A percentile compares a stretch with the other conserved stretches of the same genome.
Conservation (phyloP, 2,888 invertebrate species). For the Cataglyphis cursor region DNA sequence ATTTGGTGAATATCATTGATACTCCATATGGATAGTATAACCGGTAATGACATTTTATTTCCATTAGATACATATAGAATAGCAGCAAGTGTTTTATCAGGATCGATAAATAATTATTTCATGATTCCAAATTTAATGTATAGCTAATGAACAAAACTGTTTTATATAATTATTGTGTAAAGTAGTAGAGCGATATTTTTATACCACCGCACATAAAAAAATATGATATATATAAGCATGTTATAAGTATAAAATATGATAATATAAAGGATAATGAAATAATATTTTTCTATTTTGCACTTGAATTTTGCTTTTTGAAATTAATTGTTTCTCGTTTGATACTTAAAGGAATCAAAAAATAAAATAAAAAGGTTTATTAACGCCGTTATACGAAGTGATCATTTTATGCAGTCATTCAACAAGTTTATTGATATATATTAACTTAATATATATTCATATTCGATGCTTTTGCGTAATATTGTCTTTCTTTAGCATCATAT, state of each 20-base stretch:
- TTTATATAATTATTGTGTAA: slow-evolving; percentile 31
- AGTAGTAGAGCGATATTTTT: slow-evolving; percentile 23
- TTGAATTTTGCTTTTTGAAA: slow-evolving; percentile 21
- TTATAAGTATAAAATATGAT: slow-evolving; percentile 16
- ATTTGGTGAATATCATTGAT: slow-evolving; percentile 17
- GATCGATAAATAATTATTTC: slow-evolving; percentile 56
- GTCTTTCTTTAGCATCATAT: slow-evolving; percentile 57
- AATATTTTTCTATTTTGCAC: not conserved
- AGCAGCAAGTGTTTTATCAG: slow-evolving; percentile 47
- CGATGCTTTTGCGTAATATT: slow-evolving; percentile 79
- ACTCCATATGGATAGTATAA: slow-evolving; percentile 65
- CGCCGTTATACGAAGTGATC: slow-evolving; percentile 2
- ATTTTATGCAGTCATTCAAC: slow-evolving; percentile 44
- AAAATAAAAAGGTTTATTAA: slow-evolving; percentile 25
- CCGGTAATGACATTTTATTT: slow-evolving; percentile 57
- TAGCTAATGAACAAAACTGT: slow-evolving; percentile 53
- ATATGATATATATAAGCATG: not conserved
- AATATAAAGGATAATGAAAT: slow-evolving; percentile 12
- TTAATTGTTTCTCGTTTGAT: not conserved
- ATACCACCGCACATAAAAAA: slow-evolving; percentile 4
- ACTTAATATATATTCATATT: slow-evolving; percentile 77
- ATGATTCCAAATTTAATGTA: slow-evolving; percentile 49
- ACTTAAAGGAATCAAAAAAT: slow-evolving; percentile 5
- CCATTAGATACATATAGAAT: slow-evolving; percentile 47
- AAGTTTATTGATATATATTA: slow-evolving; percentile 49